Evolutionary conservation across 2,113 vertebrate species (phyloP).

Genomic region (Tachycineta bicolor): DNA sequence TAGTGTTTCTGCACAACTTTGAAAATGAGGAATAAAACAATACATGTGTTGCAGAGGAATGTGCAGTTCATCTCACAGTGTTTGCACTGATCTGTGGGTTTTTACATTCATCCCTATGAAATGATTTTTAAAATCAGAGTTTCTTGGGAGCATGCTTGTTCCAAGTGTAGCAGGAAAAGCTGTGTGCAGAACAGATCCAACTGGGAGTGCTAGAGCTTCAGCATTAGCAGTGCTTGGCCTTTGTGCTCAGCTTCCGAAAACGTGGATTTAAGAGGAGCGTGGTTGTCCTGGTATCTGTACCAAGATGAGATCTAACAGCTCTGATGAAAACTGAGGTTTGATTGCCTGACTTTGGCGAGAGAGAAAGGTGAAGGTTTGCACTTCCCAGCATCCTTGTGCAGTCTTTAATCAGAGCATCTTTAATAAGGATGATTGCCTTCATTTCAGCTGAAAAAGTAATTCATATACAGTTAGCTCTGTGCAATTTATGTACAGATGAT

Average conservation of each 20-base stretch:
- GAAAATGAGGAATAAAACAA: background rate
- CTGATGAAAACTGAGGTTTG: background rate
- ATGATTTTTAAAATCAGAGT: background rate
- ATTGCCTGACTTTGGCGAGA: background rate
- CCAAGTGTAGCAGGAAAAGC: background rate
- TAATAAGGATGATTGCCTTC: background rate
- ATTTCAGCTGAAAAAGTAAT: background rate
- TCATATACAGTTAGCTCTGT: background rate
- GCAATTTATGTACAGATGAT: constrained; percentile 32
- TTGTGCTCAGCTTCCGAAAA: background rate
- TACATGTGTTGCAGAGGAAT: background rate
- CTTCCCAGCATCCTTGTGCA: background rate
- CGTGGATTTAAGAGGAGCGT: background rate
- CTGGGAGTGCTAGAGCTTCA: background rate
- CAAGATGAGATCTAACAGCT: background rate
- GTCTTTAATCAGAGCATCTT: background rate
- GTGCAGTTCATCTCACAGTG: background rate
- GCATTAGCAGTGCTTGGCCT: background rate
- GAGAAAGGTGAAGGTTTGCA: background rate
- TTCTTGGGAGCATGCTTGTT: background rate
- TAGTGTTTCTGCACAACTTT: background rate
- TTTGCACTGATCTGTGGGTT: background rate
- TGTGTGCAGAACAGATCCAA: background rate
- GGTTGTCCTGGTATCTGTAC: background rate
- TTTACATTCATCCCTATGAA: background rate